A percentile compares a stretch with the other conserved stretches of the same genome.
These are phyloP conservation scores for Hippocampus mohnikei DNA, from an alignment of 2,113 vertebrate genomes.

Conservation along the genomic window DNA sequence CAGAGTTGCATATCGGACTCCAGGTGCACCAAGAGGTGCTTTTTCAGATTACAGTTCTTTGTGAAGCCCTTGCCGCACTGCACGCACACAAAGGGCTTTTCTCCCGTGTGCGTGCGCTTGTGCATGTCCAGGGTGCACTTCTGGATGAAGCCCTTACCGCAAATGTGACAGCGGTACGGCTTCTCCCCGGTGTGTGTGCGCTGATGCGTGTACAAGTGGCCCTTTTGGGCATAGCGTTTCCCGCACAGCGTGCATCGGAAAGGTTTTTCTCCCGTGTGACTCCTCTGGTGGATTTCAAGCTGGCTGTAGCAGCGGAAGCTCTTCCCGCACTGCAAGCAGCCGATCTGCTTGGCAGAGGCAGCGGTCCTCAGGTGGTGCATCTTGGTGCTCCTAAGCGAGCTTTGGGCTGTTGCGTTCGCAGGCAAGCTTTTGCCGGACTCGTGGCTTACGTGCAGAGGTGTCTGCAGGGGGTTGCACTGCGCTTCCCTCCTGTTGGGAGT, in stretches of 20 bases:
- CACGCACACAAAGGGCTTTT: constrained; percentile 71
- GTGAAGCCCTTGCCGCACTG: constrained; percentile 75
- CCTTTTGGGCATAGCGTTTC: constrained; percentile 73
- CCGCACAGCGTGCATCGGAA: constrained; percentile 71
- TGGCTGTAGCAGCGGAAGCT: constrained; percentile 74
- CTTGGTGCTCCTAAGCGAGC: constrained; percentile 46
- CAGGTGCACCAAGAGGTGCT: constrained; percentile 67
- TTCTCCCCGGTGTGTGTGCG: constrained; percentile 76
- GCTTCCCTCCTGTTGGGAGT: constrained; percentile 20
- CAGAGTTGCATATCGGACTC: constrained; percentile 44
- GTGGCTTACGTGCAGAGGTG: constrained; percentile 20
- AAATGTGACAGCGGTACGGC: constrained; percentile 70
- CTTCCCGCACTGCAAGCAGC: constrained; percentile 71
- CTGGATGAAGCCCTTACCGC: constrained; percentile 76
- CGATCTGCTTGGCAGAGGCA: constrained; percentile 57
- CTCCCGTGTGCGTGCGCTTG: constrained; percentile 74
- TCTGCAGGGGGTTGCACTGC: constrained; percentile 40
- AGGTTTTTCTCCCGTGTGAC: constrained; percentile 75
- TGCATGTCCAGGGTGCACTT: constrained; percentile 78
- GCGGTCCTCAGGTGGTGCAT: constrained; percentile 50
- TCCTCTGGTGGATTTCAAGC: constrained; percentile 74
- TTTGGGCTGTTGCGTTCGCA: constrained; percentile 40
- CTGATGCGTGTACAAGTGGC: constrained; percentile 76
- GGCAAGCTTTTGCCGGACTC: constrained; percentile 27
- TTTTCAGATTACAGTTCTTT: constrained; percentile 75